Base-by-base conservation (phyloP, 1,140 invertebrate species). In the Neomicropteryx cornuta region DNA sequence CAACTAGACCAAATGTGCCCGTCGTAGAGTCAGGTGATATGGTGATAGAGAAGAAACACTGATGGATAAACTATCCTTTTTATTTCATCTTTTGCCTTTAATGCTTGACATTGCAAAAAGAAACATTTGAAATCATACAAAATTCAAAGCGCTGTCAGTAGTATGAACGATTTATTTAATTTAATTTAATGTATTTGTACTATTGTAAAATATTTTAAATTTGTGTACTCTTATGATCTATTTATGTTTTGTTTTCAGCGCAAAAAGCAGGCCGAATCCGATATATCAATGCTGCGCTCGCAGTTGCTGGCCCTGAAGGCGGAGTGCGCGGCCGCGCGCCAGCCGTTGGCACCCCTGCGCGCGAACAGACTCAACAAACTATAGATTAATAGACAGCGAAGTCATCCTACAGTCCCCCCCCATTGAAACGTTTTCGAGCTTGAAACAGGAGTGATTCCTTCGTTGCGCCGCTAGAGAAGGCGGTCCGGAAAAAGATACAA, bases 231-330 rank as follows among this genome's bases (percentile, higher is more conserved):
- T 32, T 5, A 10, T 14, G 16, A 32, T 14, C 6, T 32, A 32
- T 8, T 10, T 32, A 14, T 33, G 16, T 16, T 30, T 2, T 37
- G 50, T 58, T 58, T 60, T 36, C 52, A 68, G 65, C 60, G 63
- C 51, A 68, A 68, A 47, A 52, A 63, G 47, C 62, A 65, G 52
- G 62, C 62, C 45, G 65, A 68, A 43, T 49, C 56, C 45, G 65
- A 68, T 53, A 64, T 64, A 49, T 44, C 56, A 8, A 56, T 58
- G 36, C 46, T 64, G 37, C 55, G 61, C 44, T 61, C 61, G 44
- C 57, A 64, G 41, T 44, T 64, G 11, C 61, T 58, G 0, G 38
- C 49, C 1, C 58, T 56, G 2, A 64, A 64, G 47, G 61, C 57
- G 38, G 56, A 52, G 36, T 51, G 62, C 11, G 61, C 61, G 0